These are phyloP conservation scores for Sesia apiformis DNA, from an alignment of 2,888 invertebrate species.

Conservation along the genomic window DNA sequence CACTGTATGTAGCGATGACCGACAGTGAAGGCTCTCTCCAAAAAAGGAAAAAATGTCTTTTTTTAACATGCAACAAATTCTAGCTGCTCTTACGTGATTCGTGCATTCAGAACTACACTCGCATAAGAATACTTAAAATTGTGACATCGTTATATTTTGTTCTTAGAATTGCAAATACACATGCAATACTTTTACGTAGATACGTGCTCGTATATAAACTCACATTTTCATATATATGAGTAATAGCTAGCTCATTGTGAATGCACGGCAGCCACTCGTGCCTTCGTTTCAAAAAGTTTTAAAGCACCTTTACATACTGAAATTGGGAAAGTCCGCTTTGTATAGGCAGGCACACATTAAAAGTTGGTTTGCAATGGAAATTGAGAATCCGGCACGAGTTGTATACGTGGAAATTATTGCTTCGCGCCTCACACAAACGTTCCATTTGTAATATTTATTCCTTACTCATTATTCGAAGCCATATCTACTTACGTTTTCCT, in stretches of 20 bases:
- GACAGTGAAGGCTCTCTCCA: no score
- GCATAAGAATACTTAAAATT: neutral
- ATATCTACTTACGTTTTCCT: no score
- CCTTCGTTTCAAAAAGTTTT: constrained; percentile 20
- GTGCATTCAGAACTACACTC: no score
- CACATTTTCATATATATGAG: neutral
- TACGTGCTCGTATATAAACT: neutral
- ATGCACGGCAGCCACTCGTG: constrained; percentile 17
- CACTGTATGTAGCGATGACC: no score
- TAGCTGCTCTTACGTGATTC: no score
- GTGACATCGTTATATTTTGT: neutral
- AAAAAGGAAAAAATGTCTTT: no score
- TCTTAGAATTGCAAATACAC: neutral
- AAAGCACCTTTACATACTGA: constrained; percentile 20
- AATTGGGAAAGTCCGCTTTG: constrained; percentile 21
- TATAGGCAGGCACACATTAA: constrained; percentile 22
- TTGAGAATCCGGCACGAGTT: no score
- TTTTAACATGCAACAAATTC: no score
- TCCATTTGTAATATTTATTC: no score
- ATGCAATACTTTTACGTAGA: neutral
- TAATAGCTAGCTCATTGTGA: constrained; percentile 12
- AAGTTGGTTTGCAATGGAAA: constrained; percentile 5
- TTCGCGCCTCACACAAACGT: no score
- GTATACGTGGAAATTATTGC: no score
- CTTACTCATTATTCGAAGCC: no score